Percentiles rank a stretch among this genome's conserved stretches.
Evolutionary conservation across 1,140 invertebrate genomes (phyloP).

Genomic region (Drosophila mauritiana): DNA sequence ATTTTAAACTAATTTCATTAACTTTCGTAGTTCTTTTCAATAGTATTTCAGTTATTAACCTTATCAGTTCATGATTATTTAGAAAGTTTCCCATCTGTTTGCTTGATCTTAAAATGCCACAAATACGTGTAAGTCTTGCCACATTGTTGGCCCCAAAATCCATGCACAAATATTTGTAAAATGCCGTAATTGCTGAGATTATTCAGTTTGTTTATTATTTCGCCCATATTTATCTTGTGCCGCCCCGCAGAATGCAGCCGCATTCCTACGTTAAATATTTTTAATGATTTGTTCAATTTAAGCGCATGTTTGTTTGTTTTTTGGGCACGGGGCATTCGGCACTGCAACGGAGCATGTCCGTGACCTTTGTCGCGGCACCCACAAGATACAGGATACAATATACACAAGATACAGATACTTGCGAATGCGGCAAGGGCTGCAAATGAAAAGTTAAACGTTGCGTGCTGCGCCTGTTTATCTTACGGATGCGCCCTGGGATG

Average conservation of each 20-base stretch:
- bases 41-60: too few species aligned
- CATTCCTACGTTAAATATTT: constrained; percentile 46
- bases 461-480: constrained; percentile 81
- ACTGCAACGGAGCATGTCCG: constrained; percentile 63
- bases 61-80: too few species aligned
- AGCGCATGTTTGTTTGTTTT: constrained; percentile 33
- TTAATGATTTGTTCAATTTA: constrained; percentile 60
- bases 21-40: too few species aligned
- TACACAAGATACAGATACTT: constrained; percentile 29
- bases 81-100: too few species aligned
- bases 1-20: too few species aligned
- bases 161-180: constrained; percentile 18
- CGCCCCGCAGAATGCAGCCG: neutral
- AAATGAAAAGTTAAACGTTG: constrained; percentile 83
- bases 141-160: constrained; percentile 1
- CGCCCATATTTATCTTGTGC: constrained; percentile 5
- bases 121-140: neutral
- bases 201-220: constrained; percentile 30
- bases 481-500: constrained; percentile 82
- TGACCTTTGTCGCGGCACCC: constrained; percentile 64
- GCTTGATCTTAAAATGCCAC: neutral
- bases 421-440: constrained; percentile 48
- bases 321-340: constrained; percentile 24
- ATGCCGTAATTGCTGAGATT: constrained; percentile 18
- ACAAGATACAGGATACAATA: constrained; percentile 12